phyloP scores from a whole-genome alignment of 2,113 vertebrate genomes.

The Xerus inauris region DNA sequence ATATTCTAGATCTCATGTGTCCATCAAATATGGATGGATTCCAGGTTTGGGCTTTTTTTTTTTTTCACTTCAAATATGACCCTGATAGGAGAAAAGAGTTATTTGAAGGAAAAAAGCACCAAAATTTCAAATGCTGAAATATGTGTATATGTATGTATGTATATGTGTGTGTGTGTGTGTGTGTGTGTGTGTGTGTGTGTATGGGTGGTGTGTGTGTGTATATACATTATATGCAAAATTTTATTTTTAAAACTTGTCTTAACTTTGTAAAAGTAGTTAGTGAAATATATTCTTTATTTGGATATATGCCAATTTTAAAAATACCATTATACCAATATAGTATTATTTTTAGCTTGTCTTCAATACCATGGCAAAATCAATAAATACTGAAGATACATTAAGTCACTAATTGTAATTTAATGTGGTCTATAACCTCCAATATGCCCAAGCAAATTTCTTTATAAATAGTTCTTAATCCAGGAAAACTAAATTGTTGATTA shows the following conservation, averaged over 20 bases:
- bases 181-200: too few species aligned
- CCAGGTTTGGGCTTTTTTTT: neutral
- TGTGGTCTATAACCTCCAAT: neutral
- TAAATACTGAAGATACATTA: neutral
- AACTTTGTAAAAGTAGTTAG: neutral
- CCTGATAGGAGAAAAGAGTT: neutral
- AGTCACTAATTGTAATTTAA: slow-evolving; percentile 7
- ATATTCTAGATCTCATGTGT: neutral
- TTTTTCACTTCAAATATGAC: neutral
- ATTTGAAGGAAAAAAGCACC: neutral
- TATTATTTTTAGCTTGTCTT: neutral
- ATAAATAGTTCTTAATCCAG: neutral
- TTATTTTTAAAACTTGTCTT: neutral
- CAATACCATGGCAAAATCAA: slow-evolving; percentile 1
- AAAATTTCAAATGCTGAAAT: neutral
- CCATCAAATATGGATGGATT: neutral
- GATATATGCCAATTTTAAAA: neutral
- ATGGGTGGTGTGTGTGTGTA: neutral
- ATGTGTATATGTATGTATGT: neutral
- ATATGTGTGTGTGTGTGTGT: neutral
- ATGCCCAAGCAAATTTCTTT: neutral
- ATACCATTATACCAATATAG: neutral
- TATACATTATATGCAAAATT: neutral
- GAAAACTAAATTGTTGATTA: neutral
- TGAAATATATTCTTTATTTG: slow-evolving; percentile 1